Percentiles rank a stretch among this genome's conserved stretches.
These are phyloP conservation scores for Parus major DNA, from an alignment of 2,113 vertebrate genomes.

Conservation along the genomic window DNA sequence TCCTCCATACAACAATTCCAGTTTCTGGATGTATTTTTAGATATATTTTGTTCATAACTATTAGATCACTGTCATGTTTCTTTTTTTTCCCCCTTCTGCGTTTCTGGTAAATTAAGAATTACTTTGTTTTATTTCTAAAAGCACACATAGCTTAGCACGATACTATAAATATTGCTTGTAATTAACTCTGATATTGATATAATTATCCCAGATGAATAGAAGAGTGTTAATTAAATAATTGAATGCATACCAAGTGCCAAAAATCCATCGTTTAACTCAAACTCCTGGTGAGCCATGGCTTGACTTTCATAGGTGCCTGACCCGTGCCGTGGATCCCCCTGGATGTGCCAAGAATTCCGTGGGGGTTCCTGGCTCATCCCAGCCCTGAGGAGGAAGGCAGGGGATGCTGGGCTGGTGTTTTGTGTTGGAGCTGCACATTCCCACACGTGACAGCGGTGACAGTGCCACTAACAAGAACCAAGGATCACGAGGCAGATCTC, in stretches of 20 bases:
- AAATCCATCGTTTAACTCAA: not conserved
- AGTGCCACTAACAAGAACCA: not conserved
- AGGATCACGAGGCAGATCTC: conserved; percentile 40
- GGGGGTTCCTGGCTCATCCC: not conserved
- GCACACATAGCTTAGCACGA: not conserved
- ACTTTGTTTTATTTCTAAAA: not conserved
- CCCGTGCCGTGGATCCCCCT: accelerated
- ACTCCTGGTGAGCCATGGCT: not conserved
- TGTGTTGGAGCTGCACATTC: not conserved
- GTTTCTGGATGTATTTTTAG: not conserved
- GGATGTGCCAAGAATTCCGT: accelerated
- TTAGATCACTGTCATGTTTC: not conserved
- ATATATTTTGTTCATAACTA: not conserved
- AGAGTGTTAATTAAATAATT: not conserved
- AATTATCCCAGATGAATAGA: not conserved
- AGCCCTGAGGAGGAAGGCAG: accelerated
- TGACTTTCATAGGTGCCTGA: not conserved
- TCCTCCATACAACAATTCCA: not conserved
- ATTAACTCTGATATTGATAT: conserved; percentile 1
- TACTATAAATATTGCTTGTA: not conserved
- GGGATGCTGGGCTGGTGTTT: not conserved
- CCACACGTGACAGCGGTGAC: not conserved
- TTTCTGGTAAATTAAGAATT: not conserved
- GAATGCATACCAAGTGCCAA: not conserved
- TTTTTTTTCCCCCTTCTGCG: not conserved